A percentile compares a stretch with the other conserved stretches of the same genome.
Conservation (phyloP, 2,113 vertebrate species). For the Nothocercus julius region DNA sequence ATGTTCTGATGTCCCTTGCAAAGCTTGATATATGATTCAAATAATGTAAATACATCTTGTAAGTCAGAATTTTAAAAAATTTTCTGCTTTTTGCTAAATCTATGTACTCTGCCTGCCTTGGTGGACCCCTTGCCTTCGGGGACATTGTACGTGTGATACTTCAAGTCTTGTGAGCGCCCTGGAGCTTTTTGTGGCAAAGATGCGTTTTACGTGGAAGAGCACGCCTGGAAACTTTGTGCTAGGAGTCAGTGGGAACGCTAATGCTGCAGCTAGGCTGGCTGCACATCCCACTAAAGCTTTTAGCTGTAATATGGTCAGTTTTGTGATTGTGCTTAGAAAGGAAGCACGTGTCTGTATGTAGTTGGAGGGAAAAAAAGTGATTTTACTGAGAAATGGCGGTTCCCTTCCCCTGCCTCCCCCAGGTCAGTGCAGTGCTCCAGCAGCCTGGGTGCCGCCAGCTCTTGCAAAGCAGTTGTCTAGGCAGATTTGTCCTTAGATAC, state of each 20-base stretch:
- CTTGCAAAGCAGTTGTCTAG: neutral
- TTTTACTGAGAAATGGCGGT: neutral
- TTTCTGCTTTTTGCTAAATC: neutral
- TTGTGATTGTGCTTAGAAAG: neutral
- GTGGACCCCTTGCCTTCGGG: neutral
- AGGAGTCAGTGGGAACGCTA: neutral
- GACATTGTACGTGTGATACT: fast-evolving
- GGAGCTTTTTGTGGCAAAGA: neutral
- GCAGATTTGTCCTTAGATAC: neutral
- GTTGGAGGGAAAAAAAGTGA: neutral
- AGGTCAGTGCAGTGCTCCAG: neutral
- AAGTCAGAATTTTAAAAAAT: neutral
- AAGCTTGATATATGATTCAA: neutral
- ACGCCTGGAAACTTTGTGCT: fast-evolving
- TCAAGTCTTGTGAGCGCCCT: neutral
- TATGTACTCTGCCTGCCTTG: neutral
- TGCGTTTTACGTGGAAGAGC: fast-evolving
- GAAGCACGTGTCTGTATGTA: neutral
- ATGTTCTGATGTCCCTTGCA: neutral
- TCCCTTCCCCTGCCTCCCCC: neutral
- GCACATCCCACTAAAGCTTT: neutral
- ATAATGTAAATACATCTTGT: neutral
- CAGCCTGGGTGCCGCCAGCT: too few relatives aligned
- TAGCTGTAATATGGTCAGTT: neutral
- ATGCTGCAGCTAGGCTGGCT: neutral